These are phyloP conservation scores for Thelaira solivaga DNA, from an alignment of 2,888 invertebrate species.

Conservation along the genomic window DNA sequence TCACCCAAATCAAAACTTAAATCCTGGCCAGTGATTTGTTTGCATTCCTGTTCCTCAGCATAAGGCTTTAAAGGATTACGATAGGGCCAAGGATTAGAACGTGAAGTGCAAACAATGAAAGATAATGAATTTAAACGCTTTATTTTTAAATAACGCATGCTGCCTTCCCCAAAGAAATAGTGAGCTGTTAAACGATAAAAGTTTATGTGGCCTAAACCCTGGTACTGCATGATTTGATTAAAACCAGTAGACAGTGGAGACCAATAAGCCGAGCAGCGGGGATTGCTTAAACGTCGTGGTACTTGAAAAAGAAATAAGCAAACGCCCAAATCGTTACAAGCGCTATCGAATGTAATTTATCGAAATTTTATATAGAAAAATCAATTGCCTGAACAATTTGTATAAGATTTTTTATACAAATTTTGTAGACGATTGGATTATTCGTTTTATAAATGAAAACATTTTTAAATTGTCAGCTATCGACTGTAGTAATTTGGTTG, in stretches of 20 bases:
- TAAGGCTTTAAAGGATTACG: constrained; percentile 71
- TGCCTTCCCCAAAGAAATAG: constrained; percentile 81
- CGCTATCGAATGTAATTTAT: too few relatives aligned
- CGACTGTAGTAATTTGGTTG: too few relatives aligned
- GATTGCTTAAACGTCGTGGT: constrained; percentile 81
- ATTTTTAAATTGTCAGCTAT: too few relatives aligned
- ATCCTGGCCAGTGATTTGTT: constrained; percentile 79
- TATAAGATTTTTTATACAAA: too few relatives aligned
- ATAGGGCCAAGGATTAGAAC: constrained; percentile 78
- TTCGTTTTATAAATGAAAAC: too few relatives aligned
- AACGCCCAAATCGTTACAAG: too few relatives aligned
- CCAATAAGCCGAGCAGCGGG: constrained; percentile 79
- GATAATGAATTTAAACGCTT: constrained; percentile 78
- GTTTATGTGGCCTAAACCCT: constrained; percentile 81
- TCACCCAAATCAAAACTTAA: constrained; percentile 79
- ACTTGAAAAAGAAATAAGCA: constrained; percentile 73
- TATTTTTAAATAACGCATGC: constrained; percentile 78
- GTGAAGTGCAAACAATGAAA: constrained; percentile 83
- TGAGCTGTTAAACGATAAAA: constrained; percentile 85
- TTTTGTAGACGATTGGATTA: too few relatives aligned
- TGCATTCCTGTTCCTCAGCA: constrained; percentile 77
- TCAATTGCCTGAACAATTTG: too few relatives aligned
- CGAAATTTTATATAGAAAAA: too few relatives aligned
- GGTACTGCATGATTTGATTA: constrained; percentile 79
- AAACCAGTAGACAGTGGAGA: constrained; percentile 75